Conservation (phyloP, 2,113 vertebrate genomes). For the Myodes glareolus region DNA sequence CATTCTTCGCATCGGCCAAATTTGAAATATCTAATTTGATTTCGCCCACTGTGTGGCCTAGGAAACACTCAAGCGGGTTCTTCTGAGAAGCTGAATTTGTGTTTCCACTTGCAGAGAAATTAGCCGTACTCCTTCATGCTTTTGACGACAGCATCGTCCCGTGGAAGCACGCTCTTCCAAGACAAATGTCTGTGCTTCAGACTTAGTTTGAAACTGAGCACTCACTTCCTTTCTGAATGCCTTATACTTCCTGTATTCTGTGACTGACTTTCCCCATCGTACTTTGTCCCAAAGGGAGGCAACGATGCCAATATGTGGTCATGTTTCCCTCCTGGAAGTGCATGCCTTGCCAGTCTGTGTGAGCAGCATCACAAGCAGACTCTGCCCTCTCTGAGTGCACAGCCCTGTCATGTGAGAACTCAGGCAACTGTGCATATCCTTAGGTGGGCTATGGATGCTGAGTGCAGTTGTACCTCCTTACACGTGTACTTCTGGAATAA, state of each 20-base stretch:
- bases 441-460: constrained; percentile 77
- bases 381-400: constrained; percentile 64
- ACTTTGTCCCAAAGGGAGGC: constrained; percentile 75
- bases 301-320: constrained; percentile 62
- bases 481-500: constrained; percentile 41
- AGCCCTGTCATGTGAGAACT: constrained; percentile 68
- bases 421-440: constrained; percentile 53
- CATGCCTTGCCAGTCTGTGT: constrained; percentile 78
- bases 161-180: constrained; percentile 59
- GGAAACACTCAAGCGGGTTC: constrained; percentile 71
- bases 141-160: constrained; percentile 4
- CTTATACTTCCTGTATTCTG: constrained; percentile 68
- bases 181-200: constrained; percentile 45
- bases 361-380: constrained; percentile 53
- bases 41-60: constrained; percentile 69
- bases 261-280: constrained; percentile 25
- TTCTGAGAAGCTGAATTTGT: constrained; percentile 70
- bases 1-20: constrained; percentile 42
- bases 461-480: constrained; percentile 62
- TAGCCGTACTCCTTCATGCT: constrained; percentile 39
- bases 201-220: constrained; percentile 27
- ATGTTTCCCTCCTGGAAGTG: constrained; percentile 56
- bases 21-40: constrained; percentile 54
- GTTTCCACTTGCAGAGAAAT: constrained; percentile 55
- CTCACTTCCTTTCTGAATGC: constrained; percentile 57